Evolutionary conservation across 2,888 invertebrate genomes (phyloP), one percentile per base, ranked within the genome.

Genomic region (Pollenia amentaria): DNA sequence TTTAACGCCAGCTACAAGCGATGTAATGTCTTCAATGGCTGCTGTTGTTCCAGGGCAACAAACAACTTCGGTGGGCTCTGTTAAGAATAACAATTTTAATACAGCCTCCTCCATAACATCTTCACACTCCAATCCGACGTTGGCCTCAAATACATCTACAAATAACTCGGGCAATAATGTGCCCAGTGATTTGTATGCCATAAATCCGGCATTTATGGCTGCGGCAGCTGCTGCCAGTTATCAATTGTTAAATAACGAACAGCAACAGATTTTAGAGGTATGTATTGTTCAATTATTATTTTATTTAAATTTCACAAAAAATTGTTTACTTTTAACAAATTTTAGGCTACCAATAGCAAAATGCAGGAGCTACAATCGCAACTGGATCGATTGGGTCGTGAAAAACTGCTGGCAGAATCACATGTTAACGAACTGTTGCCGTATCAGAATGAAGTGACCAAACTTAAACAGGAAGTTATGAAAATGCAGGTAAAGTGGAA

Each of bases 401-500:
- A 96, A 92, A 95, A 96, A 89, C 94, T 94, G 62, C 95, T 95
- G 90, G 93, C 96, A 90, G 95, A 96, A 91, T 92, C 95, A 86
- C 94, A 94, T 89, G 94, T 95, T 40, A 94, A 94, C 60, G 96
- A 96, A 91, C 92, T 96, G 89, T 92, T 95, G 90, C 95, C 95
- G 90, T 95, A 95, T 89, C 95, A 95, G 85, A 94, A 95, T 73
- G 96, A 97, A 91, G 94, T 97, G 83, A 95, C 95, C 87, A 94
- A 95, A 89, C 94, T 97, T 79, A 94, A 95, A 89, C 94, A 94
- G 81, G 97, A 97, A 93, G 95, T 97, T 89, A 94, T 95, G 55
- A 95, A 95, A 89, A 93, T 97, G 89, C 96, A 96, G 95, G 96
- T 96, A 90, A 88, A 60, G 86, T 69, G 21, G 11, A n/a, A 48